Evolutionary conservation across 2,113 vertebrate genomes (phyloP).

Genomic region (Synchiropus splendidus): DNA sequence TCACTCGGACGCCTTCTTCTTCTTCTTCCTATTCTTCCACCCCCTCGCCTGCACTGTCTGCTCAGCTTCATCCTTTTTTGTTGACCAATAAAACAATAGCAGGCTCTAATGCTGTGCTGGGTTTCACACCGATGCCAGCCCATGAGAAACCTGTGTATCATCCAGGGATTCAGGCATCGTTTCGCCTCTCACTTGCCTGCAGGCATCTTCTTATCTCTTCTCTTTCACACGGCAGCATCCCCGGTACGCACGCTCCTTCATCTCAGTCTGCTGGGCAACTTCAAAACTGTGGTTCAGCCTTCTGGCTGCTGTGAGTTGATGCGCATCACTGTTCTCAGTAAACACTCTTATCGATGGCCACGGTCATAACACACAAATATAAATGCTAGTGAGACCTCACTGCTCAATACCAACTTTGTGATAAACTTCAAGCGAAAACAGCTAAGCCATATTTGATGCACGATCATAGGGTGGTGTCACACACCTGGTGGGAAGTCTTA

Average conservation of each 20-base stretch:
- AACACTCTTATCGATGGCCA: no score
- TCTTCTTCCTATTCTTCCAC: neutral
- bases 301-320: no score
- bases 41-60: slow-evolving; percentile 13
- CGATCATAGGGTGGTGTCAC: no score
- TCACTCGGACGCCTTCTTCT: slow-evolving; percentile 12
- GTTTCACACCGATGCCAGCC: slow-evolving; percentile 54
- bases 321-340: no score
- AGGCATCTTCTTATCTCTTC: slow-evolving; percentile 40
- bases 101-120: slow-evolving; percentile 39
- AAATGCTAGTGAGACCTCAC: no score
- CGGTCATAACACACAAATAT: no score
- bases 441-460: no score
- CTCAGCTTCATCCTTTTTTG: slow-evolving; percentile 24
- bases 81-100: slow-evolving; percentile 37
- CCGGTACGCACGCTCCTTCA: slow-evolving; percentile 15
- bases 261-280: slow-evolving; percentile 30
- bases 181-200: slow-evolving; percentile 23
- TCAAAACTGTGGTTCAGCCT: slow-evolving; percentile 8
- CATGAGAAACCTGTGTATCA: slow-evolving; percentile 25
- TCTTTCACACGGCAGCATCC: slow-evolving; percentile 39
- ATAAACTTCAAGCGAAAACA: no score
- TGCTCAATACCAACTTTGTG: no score
- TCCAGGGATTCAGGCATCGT: slow-evolving; percentile 20
- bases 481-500: no score